Conservation (phyloP, 2,113 vertebrate genomes). For the Rousettus leschenaultii region DNA sequence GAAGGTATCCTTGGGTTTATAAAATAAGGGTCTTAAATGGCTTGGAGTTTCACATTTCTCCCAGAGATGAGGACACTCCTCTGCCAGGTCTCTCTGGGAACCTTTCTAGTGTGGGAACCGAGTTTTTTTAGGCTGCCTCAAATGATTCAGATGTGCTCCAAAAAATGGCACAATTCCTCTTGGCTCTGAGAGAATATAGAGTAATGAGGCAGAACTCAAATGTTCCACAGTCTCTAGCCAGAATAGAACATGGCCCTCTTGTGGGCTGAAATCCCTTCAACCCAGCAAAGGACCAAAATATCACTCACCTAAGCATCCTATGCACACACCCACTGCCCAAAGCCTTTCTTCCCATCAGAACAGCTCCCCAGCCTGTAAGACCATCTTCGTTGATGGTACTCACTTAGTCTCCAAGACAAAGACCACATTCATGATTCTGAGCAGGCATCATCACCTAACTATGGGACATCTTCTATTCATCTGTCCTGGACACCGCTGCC, state of each 20-base stretch:
- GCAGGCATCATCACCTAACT: not conserved
- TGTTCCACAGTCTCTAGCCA: accelerated
- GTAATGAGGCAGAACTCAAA: not conserved
- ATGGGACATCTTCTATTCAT: not conserved
- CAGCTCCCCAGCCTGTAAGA: not conserved
- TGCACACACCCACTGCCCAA: not conserved
- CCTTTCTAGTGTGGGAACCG: not conserved
- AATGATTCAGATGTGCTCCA: not conserved
- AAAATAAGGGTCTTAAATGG: not conserved
- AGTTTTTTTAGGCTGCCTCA: not conserved
- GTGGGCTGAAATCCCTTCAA: not conserved
- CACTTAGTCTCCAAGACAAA: not conserved
- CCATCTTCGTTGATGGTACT: not conserved
- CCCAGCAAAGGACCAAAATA: not conserved
- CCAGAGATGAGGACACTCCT: not conserved
- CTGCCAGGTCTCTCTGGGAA: not conserved
- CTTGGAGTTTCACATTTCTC: not conserved
- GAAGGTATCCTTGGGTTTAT: not conserved
- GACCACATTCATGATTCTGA: not conserved
- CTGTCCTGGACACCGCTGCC: not conserved
- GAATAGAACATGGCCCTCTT: not conserved
- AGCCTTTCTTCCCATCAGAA: not conserved
- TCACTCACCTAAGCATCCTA: not conserved
- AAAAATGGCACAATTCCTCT: not conserved
- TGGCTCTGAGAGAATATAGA: not conserved